Evolutionary conservation across 2,113 vertebrate genomes (phyloP), one percentile per base, ranked within the genome.

Genomic region (Pheucticus melanocephalus): DNA sequence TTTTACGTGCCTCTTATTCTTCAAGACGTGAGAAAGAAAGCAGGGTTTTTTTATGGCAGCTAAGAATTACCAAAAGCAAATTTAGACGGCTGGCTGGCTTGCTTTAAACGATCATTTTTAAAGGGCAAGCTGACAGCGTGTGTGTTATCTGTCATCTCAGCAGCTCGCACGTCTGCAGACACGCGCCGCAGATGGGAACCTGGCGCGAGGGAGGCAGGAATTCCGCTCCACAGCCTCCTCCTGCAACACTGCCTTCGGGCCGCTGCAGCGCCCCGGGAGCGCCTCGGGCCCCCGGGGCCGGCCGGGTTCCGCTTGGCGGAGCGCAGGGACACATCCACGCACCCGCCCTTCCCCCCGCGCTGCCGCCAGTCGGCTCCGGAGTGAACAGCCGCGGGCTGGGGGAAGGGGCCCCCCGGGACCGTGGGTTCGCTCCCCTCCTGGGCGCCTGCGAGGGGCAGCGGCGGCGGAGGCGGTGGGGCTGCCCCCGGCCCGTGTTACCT

Each of bases 401-500:
- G 30, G 14, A 61, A 57, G 11, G 61, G 54, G 22, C 12, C 12
- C 37, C 42, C 24, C 11, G 57, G 31, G 21, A 21, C 33, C 18
- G 24, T 12, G 48, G 31, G 31, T 44, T 51, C 31, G 11, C n/a
- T 60, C 19, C 35, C 30, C 40, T 14, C 39, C 40, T 4, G 57
- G 10, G 28, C 16, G 25, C 40, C 54, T 22, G 57, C 47, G 16
- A 35, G 33, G 16, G n/a, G 56, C 56, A 15, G 54, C 12, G 17
- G 40, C 27, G 20, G 48, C 31, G 6, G 6, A 6, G 25, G 30
- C 33, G 11, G 37, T 11, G 4, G 45, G 27, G 37, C 82, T 5
- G n/a, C 33, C 22, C 48, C 42, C 37, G 19, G n/a, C 33, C 61
- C 42, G 37, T 42, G 22, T 91, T 93, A 95, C 88, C 92, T 94